Conservation (phyloP, 2,113 vertebrate genomes). For the Panthera tigris region DNA sequence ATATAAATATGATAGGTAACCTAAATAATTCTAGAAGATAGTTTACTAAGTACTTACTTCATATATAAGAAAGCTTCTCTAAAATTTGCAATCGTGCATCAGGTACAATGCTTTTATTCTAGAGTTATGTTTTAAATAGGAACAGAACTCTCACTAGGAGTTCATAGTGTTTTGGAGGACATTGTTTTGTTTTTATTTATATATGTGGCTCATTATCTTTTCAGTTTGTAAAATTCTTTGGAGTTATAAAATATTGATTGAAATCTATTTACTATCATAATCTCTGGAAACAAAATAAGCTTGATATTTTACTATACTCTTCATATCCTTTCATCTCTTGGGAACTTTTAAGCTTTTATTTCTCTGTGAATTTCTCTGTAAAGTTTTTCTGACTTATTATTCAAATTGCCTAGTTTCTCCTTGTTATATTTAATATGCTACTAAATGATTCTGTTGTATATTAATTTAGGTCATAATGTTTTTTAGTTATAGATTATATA, state of each 20-base stretch:
- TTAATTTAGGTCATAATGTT: background rate
- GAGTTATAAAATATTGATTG: background rate
- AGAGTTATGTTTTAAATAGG: background rate
- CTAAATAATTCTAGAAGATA: background rate
- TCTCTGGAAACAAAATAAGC: background rate
- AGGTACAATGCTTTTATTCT: background rate
- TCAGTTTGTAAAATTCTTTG: background rate
- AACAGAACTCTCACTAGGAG: background rate
- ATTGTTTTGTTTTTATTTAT: background rate
- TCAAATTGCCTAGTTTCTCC: background rate
- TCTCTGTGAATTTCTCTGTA: background rate
- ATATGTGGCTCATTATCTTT: background rate
- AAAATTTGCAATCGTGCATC: background rate
- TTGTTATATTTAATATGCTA: background rate
- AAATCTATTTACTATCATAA: background rate
- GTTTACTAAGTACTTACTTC: background rate
- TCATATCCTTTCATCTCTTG: background rate
- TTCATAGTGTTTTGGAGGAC: background rate
- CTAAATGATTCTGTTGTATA: background rate
- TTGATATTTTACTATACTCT: background rate
- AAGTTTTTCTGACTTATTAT: background rate
- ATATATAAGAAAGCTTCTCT: background rate
- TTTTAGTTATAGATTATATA: background rate
- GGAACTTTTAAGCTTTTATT: background rate
- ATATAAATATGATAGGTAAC: background rate